phyloP scores from a whole-genome alignment of 2,888 invertebrate genomes.

The Melieria omissa region DNA sequence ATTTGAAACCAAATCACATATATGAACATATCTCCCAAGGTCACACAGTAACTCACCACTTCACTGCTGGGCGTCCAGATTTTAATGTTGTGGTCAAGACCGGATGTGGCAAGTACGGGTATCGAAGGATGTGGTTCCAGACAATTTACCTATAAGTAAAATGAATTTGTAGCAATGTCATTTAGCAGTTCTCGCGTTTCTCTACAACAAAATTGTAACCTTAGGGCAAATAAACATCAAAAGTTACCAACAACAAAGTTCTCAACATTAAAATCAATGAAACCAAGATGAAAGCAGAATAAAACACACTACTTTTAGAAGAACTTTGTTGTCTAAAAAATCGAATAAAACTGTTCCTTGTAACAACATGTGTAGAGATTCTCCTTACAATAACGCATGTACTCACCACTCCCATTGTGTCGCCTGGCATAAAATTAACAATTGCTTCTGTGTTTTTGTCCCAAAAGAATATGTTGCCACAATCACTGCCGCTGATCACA shows the following conservation, averaged over 20 bases:
- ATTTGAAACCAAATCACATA: not conserved
- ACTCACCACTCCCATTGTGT: constrained; percentile 82
- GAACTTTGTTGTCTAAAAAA: too few relatives aligned
- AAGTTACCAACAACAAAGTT: too few relatives aligned
- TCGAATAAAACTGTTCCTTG: too few relatives aligned
- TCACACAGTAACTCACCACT: constrained; percentile 44
- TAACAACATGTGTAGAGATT: not conserved
- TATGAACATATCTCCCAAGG: not conserved
- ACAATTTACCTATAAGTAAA: constrained; percentile 72
- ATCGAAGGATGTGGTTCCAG: constrained; percentile 89
- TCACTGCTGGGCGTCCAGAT: constrained; percentile 81
- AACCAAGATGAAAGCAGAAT: too few relatives aligned
- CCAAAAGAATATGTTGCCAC: constrained; percentile 90
- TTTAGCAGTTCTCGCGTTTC: not conserved
- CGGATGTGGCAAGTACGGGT: constrained; percentile 87
- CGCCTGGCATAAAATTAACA: constrained; percentile 88
- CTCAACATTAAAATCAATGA: too few relatives aligned
- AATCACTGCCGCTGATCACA: constrained; percentile 93
- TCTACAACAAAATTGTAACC: too few relatives aligned
- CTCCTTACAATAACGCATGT: not conserved
- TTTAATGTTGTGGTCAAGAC: constrained; percentile 91
- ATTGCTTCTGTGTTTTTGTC: constrained; percentile 87
- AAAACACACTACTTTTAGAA: too few relatives aligned
- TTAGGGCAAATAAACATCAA: too few relatives aligned
- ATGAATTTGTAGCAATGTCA: not conserved